phyloP scores from a whole-genome alignment of 2,888 invertebrate species.

The Mayetiola destructor region DNA sequence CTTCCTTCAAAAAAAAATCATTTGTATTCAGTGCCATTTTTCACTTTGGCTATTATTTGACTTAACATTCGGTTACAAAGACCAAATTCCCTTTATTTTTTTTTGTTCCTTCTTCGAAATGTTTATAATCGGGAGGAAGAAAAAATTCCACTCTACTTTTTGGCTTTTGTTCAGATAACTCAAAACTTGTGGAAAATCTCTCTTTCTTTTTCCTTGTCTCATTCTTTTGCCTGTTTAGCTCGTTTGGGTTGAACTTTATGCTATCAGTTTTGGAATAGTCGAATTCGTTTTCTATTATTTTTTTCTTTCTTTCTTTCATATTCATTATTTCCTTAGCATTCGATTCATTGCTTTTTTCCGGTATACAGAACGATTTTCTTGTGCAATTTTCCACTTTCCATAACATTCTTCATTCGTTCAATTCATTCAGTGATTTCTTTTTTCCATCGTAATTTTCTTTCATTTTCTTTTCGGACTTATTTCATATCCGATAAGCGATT shows the following conservation, averaged over 20 bases:
- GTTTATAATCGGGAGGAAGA: no score
- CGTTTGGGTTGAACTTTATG: no score
- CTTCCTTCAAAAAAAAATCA: no score
- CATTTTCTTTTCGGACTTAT: background rate
- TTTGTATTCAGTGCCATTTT: no score
- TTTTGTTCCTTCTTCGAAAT: no score
- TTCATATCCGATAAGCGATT: background rate
- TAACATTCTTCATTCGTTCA: background rate
- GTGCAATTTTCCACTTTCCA: background rate
- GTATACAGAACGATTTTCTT: background rate
- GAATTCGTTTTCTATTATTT: no score
- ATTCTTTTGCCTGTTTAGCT: no score
- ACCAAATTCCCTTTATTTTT: background rate
- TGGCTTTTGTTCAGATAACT: background rate
- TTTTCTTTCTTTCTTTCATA: background rate
- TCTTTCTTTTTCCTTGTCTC: background rate
- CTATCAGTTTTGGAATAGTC: no score
- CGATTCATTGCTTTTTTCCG: slow-evolving; percentile 10
- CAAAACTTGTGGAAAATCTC: background rate
- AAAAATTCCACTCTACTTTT: background rate
- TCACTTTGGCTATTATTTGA: background rate
- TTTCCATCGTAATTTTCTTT: background rate
- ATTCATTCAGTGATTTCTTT: background rate
- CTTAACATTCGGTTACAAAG: background rate
- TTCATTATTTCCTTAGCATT: background rate